These are phyloP conservation scores for Idaea straminata DNA, from an alignment of 2,888 invertebrate genomes.

Conservation along the genomic window DNA sequence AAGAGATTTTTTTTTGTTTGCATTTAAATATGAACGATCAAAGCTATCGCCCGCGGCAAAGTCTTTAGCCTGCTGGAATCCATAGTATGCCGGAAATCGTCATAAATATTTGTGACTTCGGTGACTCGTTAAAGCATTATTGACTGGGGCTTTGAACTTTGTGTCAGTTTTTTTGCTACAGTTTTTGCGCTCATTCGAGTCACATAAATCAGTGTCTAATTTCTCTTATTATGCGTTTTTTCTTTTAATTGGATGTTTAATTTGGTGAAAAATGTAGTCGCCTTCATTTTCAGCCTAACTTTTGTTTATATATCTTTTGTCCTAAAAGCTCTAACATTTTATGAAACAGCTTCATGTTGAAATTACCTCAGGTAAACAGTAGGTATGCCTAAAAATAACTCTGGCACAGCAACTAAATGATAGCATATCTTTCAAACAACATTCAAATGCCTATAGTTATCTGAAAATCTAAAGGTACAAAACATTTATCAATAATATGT, in stretches of 20 bases:
- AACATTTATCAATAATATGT: no score
- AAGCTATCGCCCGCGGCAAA: neutral
- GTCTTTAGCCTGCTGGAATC: neutral
- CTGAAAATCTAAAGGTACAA: no score
- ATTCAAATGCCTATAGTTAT: no score
- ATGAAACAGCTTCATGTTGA: neutral
- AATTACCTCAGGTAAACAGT: neutral
- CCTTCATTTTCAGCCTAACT: neutral
- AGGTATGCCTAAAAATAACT: no score
- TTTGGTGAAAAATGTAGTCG: neutral
- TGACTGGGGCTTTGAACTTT: neutral
- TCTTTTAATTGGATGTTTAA: neutral
- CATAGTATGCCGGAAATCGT: neutral
- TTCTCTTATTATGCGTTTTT: neutral
- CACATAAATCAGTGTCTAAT: slow-evolving; percentile 3
- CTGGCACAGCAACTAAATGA: no score
- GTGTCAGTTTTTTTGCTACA: neutral
- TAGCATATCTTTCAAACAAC: no score
- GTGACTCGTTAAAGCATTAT: neutral
- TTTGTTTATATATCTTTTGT: neutral
- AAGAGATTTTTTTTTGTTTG: neutral
- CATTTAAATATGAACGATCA: neutral
- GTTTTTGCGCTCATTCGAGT: neutral
- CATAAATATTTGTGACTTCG: neutral
- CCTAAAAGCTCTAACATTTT: neutral